phyloP scores from a whole-genome alignment of 2,888 invertebrate genomes.

The Polia nebulosa region DNA sequence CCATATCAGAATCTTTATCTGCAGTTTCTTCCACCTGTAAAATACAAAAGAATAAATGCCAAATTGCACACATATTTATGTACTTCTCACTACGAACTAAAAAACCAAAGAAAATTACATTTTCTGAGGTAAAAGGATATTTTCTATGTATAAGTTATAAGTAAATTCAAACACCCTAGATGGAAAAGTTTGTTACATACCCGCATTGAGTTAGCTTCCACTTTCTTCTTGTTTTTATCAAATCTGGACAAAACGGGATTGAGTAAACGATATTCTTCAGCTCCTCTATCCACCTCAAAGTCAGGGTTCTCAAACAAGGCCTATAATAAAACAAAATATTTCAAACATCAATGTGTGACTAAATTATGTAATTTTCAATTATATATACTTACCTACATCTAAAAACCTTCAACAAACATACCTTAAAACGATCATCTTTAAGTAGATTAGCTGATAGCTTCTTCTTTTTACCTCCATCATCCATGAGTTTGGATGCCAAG shows the following conservation, averaged over 20 bases:
- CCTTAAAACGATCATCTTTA: slow-evolving; percentile 96
- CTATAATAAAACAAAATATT: slow-evolving; percentile 69
- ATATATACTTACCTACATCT: slow-evolving; percentile 77
- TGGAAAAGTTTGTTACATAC: slow-evolving; percentile 72
- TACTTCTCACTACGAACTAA: too few species aligned
- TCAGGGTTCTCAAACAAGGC: slow-evolving; percentile 97
- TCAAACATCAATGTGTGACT: slow-evolving; percentile 14
- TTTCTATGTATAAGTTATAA: too few species aligned
- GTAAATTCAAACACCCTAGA: too few species aligned
- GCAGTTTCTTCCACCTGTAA: slow-evolving; percentile 80
- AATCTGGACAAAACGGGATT: slow-evolving; percentile 97
- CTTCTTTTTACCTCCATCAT: slow-evolving; percentile 89
- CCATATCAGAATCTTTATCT: slow-evolving; percentile 89
- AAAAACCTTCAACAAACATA: slow-evolving; percentile 59
- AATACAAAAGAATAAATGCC: slow-evolving; percentile 12
- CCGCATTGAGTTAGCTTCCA: slow-evolving; percentile 89
- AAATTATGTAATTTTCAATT: slow-evolving; percentile 71
- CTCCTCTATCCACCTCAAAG: slow-evolving; percentile 96
- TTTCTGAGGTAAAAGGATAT: neutral
- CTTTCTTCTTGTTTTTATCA: slow-evolving; percentile 93
- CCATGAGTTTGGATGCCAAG: slow-evolving; percentile 96
- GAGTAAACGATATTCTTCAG: slow-evolving; percentile 96
- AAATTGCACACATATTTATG: neutral
- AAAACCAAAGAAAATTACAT: too few species aligned
- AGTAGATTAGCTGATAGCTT: slow-evolving; percentile 92